A percentile compares a stretch with the other conserved stretches of the same genome.
Conservation (phyloP, 2,113 vertebrate species). For the Clupea harengus region DNA sequence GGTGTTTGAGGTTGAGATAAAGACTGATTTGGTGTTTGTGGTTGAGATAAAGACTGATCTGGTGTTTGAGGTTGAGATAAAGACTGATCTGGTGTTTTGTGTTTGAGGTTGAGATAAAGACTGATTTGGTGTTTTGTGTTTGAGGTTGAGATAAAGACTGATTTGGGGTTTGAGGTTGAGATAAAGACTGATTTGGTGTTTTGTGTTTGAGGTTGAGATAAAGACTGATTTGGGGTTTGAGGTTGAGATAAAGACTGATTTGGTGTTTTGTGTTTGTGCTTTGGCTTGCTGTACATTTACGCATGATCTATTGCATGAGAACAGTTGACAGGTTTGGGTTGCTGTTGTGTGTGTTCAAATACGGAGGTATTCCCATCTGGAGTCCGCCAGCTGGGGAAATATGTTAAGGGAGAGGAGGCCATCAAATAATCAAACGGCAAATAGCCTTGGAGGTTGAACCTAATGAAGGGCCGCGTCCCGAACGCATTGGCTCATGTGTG, state of each 20-base stretch:
- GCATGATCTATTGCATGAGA: conserved; percentile 26
- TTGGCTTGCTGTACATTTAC: background rate
- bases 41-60: too few species aligned
- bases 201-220: background rate
- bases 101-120: background rate
- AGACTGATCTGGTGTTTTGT: background rate
- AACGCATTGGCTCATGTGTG: background rate
- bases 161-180: background rate
- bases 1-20: background rate
- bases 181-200: background rate
- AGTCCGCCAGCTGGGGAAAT: conserved; percentile 28
- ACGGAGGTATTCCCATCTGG: conserved; percentile 42
- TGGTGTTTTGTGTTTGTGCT: background rate
- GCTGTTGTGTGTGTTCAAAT: conserved; percentile 39
- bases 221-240: background rate
- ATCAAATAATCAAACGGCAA: background rate
- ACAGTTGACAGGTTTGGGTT: conserved; percentile 28
- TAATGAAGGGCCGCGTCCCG: background rate
- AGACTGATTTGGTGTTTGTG: background rate
- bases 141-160: background rate
- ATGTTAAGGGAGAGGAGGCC: background rate
- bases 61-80: background rate
- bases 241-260: background rate
- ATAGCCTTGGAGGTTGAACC: background rate
- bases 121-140: background rate